A percentile compares a stretch with the other conserved stretches of the same genome.
Conservation (phyloP, 2,797 vertebrate species). For the Varecia variegata region DNA sequence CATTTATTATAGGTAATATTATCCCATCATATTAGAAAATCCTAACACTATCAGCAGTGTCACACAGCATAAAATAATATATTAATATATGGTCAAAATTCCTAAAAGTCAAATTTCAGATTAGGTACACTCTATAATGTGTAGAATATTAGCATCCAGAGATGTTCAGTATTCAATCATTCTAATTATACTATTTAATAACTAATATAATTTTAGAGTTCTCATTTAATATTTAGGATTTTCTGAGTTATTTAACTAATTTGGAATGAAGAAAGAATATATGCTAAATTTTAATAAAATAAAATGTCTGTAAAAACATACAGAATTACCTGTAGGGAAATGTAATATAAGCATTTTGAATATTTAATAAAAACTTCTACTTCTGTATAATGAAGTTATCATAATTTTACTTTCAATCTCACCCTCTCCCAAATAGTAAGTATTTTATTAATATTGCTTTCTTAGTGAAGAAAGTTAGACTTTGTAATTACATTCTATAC, state of each 20-base stretch:
- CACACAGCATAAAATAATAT: background rate
- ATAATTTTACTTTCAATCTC: slow-evolving; percentile 62
- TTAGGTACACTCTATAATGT: background rate
- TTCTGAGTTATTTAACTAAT: slow-evolving; percentile 50
- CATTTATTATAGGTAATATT: background rate
- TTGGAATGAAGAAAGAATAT: slow-evolving; percentile 7
- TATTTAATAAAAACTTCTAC: slow-evolving; percentile 52
- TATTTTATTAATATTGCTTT: slow-evolving; percentile 56
- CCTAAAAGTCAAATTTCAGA: background rate
- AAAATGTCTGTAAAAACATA: slow-evolving; percentile 13
- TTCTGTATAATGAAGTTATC: slow-evolving; percentile 42
- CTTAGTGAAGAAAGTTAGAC: slow-evolving; percentile 22
- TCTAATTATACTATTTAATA: slow-evolving; percentile 49
- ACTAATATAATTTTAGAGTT: slow-evolving; percentile 56
- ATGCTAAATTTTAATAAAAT: slow-evolving; percentile 41
- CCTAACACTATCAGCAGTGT: background rate
- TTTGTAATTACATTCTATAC: slow-evolving; percentile 1
- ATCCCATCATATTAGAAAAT: background rate
- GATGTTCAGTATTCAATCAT: background rate
- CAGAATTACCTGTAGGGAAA: slow-evolving; percentile 44
- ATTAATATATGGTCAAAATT: background rate
- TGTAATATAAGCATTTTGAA: slow-evolving; percentile 44
- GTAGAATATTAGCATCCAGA: background rate
- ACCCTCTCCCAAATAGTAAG: background rate
- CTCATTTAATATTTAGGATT: slow-evolving; percentile 62